Evolutionary conservation across 2,113 vertebrate genomes (phyloP).

Genomic region (western clawed frog (Xenopus tropicalis)): DNA sequence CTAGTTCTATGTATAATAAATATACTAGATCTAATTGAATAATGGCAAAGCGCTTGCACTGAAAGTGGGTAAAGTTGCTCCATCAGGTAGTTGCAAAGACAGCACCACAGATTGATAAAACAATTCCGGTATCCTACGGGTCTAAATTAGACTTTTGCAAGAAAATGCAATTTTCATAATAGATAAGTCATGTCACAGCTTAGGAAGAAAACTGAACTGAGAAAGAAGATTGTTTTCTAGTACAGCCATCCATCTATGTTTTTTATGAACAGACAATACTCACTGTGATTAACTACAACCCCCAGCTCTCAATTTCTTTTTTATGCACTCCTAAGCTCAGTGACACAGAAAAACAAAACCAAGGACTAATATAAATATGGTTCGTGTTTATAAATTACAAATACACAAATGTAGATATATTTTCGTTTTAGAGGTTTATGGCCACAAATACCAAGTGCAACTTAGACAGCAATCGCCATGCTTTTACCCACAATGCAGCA

Average conservation of each 20-base stretch:
- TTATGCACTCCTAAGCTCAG: slow-evolving; percentile 10
- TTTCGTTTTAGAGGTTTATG: too few species aligned
- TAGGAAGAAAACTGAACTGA: slow-evolving; percentile 27
- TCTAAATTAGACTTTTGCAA: slow-evolving; percentile 36
- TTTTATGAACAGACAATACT: slow-evolving; percentile 34
- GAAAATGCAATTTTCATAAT: slow-evolving; percentile 43
- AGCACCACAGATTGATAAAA: slow-evolving; percentile 30
- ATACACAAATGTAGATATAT: too few species aligned
- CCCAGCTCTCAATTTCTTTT: slow-evolving; percentile 11
- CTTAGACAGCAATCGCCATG: too few species aligned
- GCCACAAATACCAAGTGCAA: too few species aligned
- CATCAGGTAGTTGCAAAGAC: slow-evolving; percentile 15
- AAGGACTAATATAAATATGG: too few species aligned
- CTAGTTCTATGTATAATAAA: too few species aligned
- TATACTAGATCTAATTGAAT: not conserved
- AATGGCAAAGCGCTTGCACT: not conserved
- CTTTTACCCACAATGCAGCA: too few species aligned
- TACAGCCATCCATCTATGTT: slow-evolving; percentile 39
- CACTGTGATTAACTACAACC: slow-evolving; percentile 33
- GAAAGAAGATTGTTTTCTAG: slow-evolving; percentile 41
- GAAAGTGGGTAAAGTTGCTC: not conserved
- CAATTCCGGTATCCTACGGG: slow-evolving; percentile 26
- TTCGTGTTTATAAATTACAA: too few species aligned
- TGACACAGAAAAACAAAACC: slow-evolving; percentile 4
- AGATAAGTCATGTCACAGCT: slow-evolving; percentile 42